Evolutionary conservation across 64 coral and sea anemone genomes (phyloP).

Genomic region (Montipora capricornis): DNA sequence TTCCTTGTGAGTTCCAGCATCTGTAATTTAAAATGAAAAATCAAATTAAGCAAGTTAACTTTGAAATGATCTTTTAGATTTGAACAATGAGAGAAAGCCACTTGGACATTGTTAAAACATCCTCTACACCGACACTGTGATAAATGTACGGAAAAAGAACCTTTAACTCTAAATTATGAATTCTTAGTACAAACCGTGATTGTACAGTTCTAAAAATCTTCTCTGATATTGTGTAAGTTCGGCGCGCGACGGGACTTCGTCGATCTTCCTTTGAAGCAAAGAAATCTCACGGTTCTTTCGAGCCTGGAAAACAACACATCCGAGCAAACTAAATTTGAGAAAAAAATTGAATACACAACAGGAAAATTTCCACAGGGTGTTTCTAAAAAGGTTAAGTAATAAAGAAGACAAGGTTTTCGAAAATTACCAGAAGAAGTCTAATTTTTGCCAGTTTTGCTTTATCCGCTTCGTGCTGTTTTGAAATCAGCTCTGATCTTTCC

Average conservation of each 20-base stretch:
- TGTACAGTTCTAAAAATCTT: constrained; percentile 96
- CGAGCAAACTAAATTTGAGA: not conserved
- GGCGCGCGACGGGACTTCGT: constrained; percentile 95
- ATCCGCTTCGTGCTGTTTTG: constrained; percentile 91
- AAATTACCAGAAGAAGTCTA: constrained; percentile 84
- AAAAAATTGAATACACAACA: not conserved
- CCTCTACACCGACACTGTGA: too few relatives aligned
- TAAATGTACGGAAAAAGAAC: too few relatives aligned
- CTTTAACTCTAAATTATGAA: not conserved
- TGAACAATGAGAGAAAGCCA: too few relatives aligned
- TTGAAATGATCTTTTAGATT: too few relatives aligned
- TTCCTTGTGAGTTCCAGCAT: constrained; percentile 93
- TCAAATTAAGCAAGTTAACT: too few relatives aligned
- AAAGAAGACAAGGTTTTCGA: not conserved
- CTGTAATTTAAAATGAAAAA: constrained; percentile 34
- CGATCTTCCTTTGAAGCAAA: constrained; percentile 92
- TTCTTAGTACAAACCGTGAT: constrained; percentile 74
- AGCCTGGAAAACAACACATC: constrained; percentile 57
- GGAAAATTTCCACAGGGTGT: not conserved
- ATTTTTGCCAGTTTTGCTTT: constrained; percentile 96
- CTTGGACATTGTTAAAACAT: too few relatives aligned
- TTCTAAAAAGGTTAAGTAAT: not conserved
- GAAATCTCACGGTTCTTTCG: constrained; percentile 98
- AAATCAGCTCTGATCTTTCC: constrained; percentile 84
- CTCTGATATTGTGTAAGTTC: constrained; percentile 98